These are phyloP conservation scores for Lymantria dispar DNA, from an alignment of 2,888 invertebrate species.

Conservation along the genomic window DNA sequence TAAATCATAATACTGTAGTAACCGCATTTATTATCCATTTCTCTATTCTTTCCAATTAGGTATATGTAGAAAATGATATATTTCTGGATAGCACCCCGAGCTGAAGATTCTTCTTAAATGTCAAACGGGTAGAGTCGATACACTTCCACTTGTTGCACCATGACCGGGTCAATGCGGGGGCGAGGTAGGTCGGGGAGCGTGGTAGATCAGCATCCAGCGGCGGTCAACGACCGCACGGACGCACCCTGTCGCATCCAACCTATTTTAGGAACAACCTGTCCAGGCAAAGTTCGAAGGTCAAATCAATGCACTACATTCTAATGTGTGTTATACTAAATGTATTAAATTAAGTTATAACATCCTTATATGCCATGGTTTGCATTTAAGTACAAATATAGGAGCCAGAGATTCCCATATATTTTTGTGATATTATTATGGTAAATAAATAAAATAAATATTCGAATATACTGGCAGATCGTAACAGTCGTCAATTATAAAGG, in stretches of 20 bases:
- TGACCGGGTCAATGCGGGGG: conserved; percentile 69
- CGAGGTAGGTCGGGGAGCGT: conserved; percentile 34
- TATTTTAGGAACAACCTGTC: conserved; percentile 66
- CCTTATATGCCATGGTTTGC: no score
- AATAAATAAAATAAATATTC: no score
- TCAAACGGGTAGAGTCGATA: conserved; percentile 75
- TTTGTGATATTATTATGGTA: no score
- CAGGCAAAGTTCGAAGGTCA: conserved; percentile 68
- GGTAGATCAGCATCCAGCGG: conserved; percentile 32
- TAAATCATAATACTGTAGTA: no score
- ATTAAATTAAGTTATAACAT: no score
- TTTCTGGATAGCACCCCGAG: conserved; percentile 1
- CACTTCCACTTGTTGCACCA: conserved; percentile 70
- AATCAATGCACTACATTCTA: conserved; percentile 5
- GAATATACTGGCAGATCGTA: no score
- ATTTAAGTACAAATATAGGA: no score
- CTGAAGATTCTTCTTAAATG: conserved; percentile 58
- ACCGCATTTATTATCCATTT: no score
- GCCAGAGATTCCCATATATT: no score
- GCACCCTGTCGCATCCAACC: conserved; percentile 62
- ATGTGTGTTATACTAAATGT: no score
- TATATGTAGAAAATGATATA: neutral
- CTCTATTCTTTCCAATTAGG: no score
- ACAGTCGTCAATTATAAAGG: no score
- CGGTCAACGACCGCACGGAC: conserved; percentile 64